Conservation (phyloP, 2,113 vertebrate species). For the Phodopus roborovskii region DNA sequence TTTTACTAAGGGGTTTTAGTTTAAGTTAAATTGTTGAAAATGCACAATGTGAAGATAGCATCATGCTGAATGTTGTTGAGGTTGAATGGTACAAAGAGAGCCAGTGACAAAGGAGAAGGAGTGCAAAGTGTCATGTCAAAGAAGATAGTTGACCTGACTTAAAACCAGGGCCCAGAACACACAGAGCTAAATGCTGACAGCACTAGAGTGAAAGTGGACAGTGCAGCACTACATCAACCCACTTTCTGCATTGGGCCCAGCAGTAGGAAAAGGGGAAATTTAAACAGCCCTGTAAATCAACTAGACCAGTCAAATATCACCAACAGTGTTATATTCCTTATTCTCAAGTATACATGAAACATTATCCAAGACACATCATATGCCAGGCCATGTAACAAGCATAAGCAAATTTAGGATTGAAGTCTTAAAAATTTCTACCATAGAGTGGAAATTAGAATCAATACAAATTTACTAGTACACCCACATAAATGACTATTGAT, state of each 20-base stretch:
- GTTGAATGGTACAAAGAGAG: not conserved
- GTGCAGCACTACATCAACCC: not conserved
- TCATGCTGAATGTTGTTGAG: not conserved
- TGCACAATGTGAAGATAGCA: not conserved
- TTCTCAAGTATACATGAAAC: not conserved
- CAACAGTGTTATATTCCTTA: not conserved
- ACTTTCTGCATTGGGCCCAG: not conserved
- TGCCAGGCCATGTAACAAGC: not conserved
- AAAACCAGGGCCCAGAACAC: not conserved
- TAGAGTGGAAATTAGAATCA: conserved; percentile 28
- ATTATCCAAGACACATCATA: not conserved
- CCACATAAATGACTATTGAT: not conserved
- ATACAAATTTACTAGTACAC: not conserved
- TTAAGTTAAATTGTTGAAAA: not conserved
- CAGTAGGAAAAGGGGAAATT: not conserved
- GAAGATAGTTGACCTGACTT: not conserved
- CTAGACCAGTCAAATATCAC: not conserved
- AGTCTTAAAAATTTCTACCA: not conserved
- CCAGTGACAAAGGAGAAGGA: not conserved
- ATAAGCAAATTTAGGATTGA: not conserved
- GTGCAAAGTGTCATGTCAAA: not conserved
- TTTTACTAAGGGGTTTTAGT: not conserved
- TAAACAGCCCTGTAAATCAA: not conserved
- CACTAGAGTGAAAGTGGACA: not conserved
- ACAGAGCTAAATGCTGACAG: not conserved